phyloP scores from a whole-genome alignment of 2,888 invertebrate genomes.

The Phengaris arion region DNA sequence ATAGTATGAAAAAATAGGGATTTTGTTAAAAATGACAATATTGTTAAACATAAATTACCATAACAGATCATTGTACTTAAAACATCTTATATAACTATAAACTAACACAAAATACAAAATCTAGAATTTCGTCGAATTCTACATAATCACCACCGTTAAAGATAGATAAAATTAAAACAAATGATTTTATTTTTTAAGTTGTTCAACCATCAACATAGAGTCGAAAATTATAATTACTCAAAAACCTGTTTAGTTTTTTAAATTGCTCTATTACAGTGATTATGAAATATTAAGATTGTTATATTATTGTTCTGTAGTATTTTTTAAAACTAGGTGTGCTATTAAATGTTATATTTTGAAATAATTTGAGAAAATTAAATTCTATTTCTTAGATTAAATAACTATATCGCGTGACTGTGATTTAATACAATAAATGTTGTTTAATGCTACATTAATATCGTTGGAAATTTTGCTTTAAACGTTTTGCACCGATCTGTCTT shows the following conservation, averaged over 20 bases:
- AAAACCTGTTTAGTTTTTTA: constrained; percentile 1
- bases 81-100: background rate
- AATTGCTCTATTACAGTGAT: background rate
- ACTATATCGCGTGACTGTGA: background rate
- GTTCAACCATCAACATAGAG: constrained; percentile 5
- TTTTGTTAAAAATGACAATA: too few species aligned
- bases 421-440: too few species aligned
- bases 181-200: constrained; percentile 6
- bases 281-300: constrained; percentile 1
- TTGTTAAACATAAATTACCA: background rate
- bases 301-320: background rate
- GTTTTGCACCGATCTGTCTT: too few species aligned
- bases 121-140: constrained; percentile 3
- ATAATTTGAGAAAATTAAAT: background rate
- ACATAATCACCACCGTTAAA: constrained; percentile 9
- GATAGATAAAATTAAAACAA: background rate
- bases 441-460: too few species aligned
- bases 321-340: background rate
- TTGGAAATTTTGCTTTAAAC: too few species aligned
- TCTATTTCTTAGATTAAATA: background rate
- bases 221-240: constrained; percentile 2
- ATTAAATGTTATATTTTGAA: background rate
- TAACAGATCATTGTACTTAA: background rate
- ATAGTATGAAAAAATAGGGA: too few species aligned
- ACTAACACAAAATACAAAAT: constrained; percentile 4